Conservation (phyloP, 2,797 vertebrate species). For the Pangasius macronema region DNA sequence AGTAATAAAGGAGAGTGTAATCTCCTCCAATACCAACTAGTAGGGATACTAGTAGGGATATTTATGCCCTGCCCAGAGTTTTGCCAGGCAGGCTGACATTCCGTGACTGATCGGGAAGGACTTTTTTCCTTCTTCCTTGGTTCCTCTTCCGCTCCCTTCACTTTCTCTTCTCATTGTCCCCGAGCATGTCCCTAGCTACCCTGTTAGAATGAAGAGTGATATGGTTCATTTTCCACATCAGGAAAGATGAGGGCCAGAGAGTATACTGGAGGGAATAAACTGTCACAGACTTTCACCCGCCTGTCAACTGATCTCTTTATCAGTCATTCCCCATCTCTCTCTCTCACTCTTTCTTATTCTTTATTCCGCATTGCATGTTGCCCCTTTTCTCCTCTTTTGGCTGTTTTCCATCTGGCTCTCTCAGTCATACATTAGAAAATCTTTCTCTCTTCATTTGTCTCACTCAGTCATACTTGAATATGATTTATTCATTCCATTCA, state of each 20-base stretch:
- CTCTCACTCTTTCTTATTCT: not conserved
- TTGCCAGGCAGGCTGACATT: not conserved
- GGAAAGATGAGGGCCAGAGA: slow-evolving; percentile 41
- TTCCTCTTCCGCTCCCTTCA: slow-evolving; percentile 7
- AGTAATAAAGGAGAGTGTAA: slow-evolving; percentile 12
- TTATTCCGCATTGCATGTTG: not conserved
- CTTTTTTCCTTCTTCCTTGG: not conserved
- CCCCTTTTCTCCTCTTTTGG: slow-evolving; percentile 24
- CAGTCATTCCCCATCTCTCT: slow-evolving; percentile 23
- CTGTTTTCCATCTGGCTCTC: slow-evolving; percentile 35
- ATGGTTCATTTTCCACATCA: slow-evolving; percentile 42
- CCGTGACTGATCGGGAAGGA: slow-evolving; percentile 1
- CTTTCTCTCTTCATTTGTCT: slow-evolving; percentile 32
- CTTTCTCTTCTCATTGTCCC: slow-evolving; percentile 18
- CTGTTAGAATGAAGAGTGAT: slow-evolving; percentile 11
- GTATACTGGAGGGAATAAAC: slow-evolving; percentile 46
- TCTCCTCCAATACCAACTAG: not conserved
- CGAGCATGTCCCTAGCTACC: slow-evolving; percentile 16
- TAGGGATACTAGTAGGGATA: not conserved
- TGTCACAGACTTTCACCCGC: slow-evolving; percentile 53
- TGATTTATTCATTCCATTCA: slow-evolving; percentile 22
- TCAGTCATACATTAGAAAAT: slow-evolving; percentile 36
- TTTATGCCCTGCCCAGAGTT: not conserved
- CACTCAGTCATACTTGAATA: slow-evolving; percentile 18
- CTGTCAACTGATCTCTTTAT: slow-evolving; percentile 51